phyloP scores from a whole-genome alignment of 2,888 invertebrate species.

The Pollenia labialis region DNA sequence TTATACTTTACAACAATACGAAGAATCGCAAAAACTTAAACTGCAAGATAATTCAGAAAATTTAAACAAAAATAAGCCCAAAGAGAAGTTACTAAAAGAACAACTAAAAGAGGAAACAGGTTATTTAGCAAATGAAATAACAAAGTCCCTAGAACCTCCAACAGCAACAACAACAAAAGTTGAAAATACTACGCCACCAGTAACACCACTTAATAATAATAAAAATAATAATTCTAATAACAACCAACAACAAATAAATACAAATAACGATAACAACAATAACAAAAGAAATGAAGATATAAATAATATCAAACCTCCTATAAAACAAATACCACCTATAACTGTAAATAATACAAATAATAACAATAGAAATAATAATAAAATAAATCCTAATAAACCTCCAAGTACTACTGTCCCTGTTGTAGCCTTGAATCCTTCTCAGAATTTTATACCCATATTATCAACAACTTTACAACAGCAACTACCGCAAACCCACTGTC shows the following conservation, averaged over 20 bases:
- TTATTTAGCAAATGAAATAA: conserved; percentile 37
- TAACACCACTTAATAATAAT: conserved; percentile 71
- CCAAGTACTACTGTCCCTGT: conserved; percentile 34
- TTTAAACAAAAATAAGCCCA: conserved; percentile 59
- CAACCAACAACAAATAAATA: conserved; percentile 52
- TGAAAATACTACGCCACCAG: conserved; percentile 68
- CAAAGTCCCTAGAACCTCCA: conserved; percentile 27
- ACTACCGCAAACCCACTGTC: conserved; percentile 30
- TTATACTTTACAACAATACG: conserved; percentile 84
- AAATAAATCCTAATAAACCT: conserved; percentile 23
- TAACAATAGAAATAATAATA: conserved; percentile 54
- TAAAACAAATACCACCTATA: conserved; percentile 55
- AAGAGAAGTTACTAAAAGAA: conserved; percentile 36
- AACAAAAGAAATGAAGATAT: conserved; percentile 58
- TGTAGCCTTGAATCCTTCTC: neutral
- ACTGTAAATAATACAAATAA: conserved; percentile 21
- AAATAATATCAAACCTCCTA: conserved; percentile 61
- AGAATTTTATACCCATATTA: conserved; percentile 24
- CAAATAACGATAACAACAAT: conserved; percentile 39
- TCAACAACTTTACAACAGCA: conserved; percentile 50
- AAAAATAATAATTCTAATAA: conserved; percentile 54
- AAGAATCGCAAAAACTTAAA: conserved; percentile 78
- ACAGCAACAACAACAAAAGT: conserved; percentile 41
- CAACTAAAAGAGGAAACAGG: conserved; percentile 25
- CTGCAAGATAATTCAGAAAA: conserved; percentile 74